Percentiles rank a stretch among this genome's conserved stretches.
These are phyloP conservation scores for Aporophyla lueneburgensis DNA, from an alignment of 2,888 invertebrate genomes.

Conservation along the genomic window DNA sequence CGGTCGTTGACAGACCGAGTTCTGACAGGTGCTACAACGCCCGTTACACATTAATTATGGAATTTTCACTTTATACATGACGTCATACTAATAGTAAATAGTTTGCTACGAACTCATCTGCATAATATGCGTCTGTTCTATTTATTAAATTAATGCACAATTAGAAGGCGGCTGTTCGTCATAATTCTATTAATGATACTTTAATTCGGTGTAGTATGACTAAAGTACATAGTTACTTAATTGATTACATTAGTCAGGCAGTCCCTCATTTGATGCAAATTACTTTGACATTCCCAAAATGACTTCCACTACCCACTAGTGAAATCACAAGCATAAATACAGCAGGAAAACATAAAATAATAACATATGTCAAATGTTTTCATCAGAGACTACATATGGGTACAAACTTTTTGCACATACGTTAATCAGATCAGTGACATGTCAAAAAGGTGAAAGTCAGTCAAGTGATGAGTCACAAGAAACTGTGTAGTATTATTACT, in stretches of 20 bases:
- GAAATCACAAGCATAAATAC: slow-evolving; percentile 19
- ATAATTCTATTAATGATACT: slow-evolving; percentile 30
- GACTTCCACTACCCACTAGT: slow-evolving; percentile 34
- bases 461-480: slow-evolving; percentile 69
- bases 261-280: slow-evolving; percentile 43
- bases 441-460: slow-evolving; percentile 78
- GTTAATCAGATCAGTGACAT: slow-evolving; percentile 73
- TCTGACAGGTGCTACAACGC: slow-evolving; percentile 74
- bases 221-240: slow-evolving; percentile 42
- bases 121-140: slow-evolving; percentile 4
- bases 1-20: slow-evolving; percentile 76
- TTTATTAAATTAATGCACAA: slow-evolving; percentile 8
- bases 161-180: slow-evolving; percentile 19
- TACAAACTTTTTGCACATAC: slow-evolving; percentile 47
- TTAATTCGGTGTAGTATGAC: slow-evolving; percentile 31
- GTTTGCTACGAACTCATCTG: slow-evolving; percentile 34
- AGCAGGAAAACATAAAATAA: slow-evolving; percentile 47
- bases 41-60: slow-evolving; percentile 76
- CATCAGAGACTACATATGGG: slow-evolving; percentile 18
- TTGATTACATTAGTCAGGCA: slow-evolving; percentile 41
- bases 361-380: slow-evolving; percentile 50
- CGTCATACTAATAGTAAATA: slow-evolving; percentile 53
- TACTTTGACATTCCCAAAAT: slow-evolving; percentile 39
- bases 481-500: slow-evolving; percentile 70
- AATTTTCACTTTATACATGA: slow-evolving; percentile 76